Percentiles rank a stretch among this genome's conserved stretches.
Conservation (phyloP, 2,113 vertebrate genomes). For the Ivindomyrus marchei region DNA sequence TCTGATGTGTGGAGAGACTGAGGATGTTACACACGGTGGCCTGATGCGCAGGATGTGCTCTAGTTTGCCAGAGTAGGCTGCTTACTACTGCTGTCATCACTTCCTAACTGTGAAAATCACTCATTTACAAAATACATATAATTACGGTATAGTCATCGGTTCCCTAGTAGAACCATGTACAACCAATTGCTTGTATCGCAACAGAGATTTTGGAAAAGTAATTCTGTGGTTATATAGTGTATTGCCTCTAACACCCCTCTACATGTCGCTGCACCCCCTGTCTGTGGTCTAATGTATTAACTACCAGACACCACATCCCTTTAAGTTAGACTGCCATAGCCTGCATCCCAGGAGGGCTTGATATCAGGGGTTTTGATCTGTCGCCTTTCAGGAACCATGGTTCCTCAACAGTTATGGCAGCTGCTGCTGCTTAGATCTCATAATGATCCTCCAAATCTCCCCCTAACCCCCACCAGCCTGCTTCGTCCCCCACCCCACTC, state of each 20-base stretch:
- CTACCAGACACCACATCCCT: neutral
- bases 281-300: neutral
- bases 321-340: neutral
- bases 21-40: neutral
- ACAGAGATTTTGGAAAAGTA: neutral
- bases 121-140: neutral
- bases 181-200: neutral
- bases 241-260: neutral
- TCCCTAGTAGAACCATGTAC: neutral
- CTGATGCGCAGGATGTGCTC: neutral
- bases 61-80: neutral
- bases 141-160: neutral
- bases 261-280: neutral
- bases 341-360: constrained; percentile 3
- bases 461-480: neutral
- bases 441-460: constrained; percentile 10
- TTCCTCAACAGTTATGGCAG: neutral
- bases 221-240: neutral
- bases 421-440: constrained; percentile 21
- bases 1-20: constrained; percentile 24
- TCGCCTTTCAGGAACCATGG: constrained; percentile 19
- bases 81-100: neutral
- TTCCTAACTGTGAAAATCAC: neutral
- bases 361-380: constrained; percentile 25
- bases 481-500: neutral